Conservation (phyloP, 2,888 invertebrate genomes). For the Diplolepis rosae region DNA sequence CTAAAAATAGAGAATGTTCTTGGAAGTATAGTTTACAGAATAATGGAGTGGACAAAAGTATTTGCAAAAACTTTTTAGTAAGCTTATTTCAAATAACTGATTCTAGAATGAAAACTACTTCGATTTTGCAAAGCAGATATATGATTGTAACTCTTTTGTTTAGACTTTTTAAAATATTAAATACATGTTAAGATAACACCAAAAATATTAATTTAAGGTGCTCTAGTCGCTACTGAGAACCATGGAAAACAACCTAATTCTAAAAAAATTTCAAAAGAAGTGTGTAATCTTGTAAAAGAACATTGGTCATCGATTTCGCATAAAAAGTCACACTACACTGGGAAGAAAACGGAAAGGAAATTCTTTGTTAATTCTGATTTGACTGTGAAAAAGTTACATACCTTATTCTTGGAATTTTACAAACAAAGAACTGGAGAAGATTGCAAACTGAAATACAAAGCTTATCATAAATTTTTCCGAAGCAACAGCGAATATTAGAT, state of each 20-base stretch:
- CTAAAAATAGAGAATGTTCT: too few species aligned
- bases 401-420: conserved; percentile 34
- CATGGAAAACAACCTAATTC: conserved; percentile 38
- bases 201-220: conserved; percentile 19
- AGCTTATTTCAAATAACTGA: conserved; percentile 25
- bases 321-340: conserved; percentile 38
- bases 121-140: conserved; percentile 14
- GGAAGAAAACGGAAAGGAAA: conserved; percentile 39
- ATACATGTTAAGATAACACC: not conserved
- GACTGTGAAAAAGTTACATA: conserved; percentile 29
- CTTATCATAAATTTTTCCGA: conserved; percentile 30
- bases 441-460: conserved; percentile 30
- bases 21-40: not conserved
- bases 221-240: conserved; percentile 29
- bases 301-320: conserved; percentile 39
- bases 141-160: not conserved
- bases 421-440: conserved; percentile 20
- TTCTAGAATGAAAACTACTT: conserved; percentile 28
- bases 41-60: not conserved
- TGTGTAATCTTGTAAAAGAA: conserved; percentile 36
- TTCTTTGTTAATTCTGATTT: conserved; percentile 36
- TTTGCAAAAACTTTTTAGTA: conserved; percentile 29
- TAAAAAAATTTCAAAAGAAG: conserved; percentile 34
- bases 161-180: not conserved
- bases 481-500: conserved; percentile 33